phyloP scores from a whole-genome alignment of 2,888 invertebrate species.

The Metopia argyrocephala region DNA sequence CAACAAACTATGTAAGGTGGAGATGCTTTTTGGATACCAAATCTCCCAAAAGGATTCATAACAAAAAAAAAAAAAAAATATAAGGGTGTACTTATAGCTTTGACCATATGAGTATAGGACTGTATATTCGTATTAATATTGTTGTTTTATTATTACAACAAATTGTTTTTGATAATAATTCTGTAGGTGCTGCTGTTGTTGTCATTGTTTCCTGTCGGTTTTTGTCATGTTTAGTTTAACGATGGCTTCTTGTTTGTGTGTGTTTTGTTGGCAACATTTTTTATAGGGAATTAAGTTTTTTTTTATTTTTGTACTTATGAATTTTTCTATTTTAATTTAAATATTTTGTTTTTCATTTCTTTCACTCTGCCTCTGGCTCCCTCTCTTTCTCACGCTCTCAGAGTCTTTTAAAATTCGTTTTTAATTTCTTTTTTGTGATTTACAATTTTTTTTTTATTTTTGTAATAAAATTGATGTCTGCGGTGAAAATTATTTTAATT shows the following conservation, averaged over 20 bases:
- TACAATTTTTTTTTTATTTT: conserved; percentile 56
- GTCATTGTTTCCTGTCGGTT: conserved; percentile 34
- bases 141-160: conserved; percentile 33
- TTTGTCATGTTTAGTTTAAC: conserved; percentile 51
- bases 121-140: conserved; percentile 17
- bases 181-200: conserved; percentile 36
- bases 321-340: conserved; percentile 65
- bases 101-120: no score
- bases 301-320: no score
- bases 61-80: no score
- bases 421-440: conserved; percentile 44
- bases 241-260: conserved; percentile 8
- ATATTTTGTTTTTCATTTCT: conserved; percentile 35
- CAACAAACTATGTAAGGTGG: no score
- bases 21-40: no score
- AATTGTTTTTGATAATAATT: conserved; percentile 25
- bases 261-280: conserved; percentile 59
- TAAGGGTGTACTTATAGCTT: no score
- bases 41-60: no score
- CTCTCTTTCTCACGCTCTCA: no score
- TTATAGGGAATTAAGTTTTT: no score
- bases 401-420: conserved; percentile 24
- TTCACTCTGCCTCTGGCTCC: no score
- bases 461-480: conserved; percentile 68
- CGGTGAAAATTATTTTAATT: conserved; percentile 70